Base-by-base conservation (phyloP, 2,888 invertebrate genomes). In the Tenthredo notha region DNA sequence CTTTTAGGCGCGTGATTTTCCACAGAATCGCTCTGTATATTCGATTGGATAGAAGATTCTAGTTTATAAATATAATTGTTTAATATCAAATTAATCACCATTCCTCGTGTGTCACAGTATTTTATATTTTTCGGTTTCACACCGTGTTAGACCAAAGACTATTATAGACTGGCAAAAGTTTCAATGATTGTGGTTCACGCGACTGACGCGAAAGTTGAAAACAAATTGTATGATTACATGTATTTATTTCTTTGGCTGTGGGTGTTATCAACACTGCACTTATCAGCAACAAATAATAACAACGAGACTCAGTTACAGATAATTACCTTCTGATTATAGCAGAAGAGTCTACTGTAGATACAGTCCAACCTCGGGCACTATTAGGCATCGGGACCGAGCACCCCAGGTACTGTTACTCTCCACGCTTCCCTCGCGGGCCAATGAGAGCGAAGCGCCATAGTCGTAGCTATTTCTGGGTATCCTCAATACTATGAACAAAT, bases 321-420 rank as follows among this genome's bases (percentile, higher is more conserved):
- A 61, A 61, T 61, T 61, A 12, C 61, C 61, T 61, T 61, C 61
- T 25, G 21, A 61, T 61, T 61, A 3, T 61, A 61, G 61, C 61
- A 12, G 12, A 2, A 61, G 12, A 61, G 61, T 61, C 61, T 21
- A 25, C 12, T 10, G 25, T 61, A 25, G 12, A 25, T 61, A 58
- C n/a, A n/a, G n/a, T n/a, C n/a, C n/a, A n/a, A n/a, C n/a, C n/a
- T n/a, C n/a, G n/a, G n/a, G n/a, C n/a, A n/a, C n/a, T n/a, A n/a
- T n/a, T n/a, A n/a, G n/a, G n/a, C n/a, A n/a, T n/a, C n/a, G n/a
- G n/a, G n/a, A n/a, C n/a, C n/a, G n/a, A n/a, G n/a, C n/a, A n/a
- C n/a, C n/a, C n/a, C n/a, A n/a, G n/a, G n/a, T n/a, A n/a, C n/a
- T n/a, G n/a, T n/a, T n/a, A n/a, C n/a, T n/a, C n/a, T n/a, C n/a